phyloP scores from a whole-genome alignment of 2,113 vertebrate genomes.

The Pelecanoides urinatrix region DNA sequence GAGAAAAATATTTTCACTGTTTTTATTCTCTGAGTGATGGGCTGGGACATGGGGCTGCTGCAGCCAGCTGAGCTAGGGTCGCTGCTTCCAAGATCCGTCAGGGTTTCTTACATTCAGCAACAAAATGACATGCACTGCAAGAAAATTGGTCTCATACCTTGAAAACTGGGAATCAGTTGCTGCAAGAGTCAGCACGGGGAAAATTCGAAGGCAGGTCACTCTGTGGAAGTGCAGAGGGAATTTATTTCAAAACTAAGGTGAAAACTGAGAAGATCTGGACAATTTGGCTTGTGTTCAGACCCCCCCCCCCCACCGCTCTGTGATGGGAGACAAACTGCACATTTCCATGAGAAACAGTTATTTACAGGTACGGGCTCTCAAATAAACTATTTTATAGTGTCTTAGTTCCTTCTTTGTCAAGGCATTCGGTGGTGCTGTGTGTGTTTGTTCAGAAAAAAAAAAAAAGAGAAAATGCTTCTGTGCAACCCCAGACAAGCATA shows the following conservation, averaged over 20 bases:
- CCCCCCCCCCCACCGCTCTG: accelerated
- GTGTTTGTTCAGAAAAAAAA: not conserved
- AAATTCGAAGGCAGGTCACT: not conserved
- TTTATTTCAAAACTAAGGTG: not conserved
- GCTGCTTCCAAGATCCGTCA: not conserved
- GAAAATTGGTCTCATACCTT: not conserved
- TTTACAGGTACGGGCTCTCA: not conserved
- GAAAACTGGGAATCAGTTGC: not conserved
- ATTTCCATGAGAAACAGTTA: not conserved
- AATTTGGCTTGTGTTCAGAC: not conserved
- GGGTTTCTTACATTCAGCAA: not conserved
- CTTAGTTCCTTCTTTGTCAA: not conserved
- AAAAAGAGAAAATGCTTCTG: not conserved
- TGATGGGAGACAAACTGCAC: not conserved
- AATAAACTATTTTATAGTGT: not conserved
- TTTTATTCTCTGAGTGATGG: not conserved
- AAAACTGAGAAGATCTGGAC: not conserved
- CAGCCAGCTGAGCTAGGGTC: not conserved
- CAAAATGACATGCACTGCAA: not conserved
- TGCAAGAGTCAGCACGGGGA: not conserved
- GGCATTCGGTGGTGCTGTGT: accelerated
- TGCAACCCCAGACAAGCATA: not conserved
- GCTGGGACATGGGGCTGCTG: not conserved
- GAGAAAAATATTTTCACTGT: not conserved
- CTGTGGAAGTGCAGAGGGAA: not conserved